Evolutionary conservation across 2,797 vertebrate genomes (phyloP), one percentile per base, ranked within the genome.

Genomic region (Danionella dracula): DNA sequence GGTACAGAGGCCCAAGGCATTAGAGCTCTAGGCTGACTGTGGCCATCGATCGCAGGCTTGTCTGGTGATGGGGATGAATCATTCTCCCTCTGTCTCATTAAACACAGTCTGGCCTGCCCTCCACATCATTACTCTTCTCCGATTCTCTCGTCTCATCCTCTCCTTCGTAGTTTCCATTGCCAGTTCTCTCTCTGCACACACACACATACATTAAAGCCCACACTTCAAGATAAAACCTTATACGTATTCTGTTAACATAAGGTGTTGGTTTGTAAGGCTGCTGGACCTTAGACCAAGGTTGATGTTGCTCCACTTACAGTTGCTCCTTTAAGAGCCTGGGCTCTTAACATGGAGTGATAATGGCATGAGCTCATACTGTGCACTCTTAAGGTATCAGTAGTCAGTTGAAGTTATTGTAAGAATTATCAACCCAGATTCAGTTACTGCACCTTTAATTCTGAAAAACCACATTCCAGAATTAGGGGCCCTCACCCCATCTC

Each of bases 1-100:
- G 45, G 69, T 79, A 76, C 41, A 73, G 72, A 64, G 62, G 41
- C 73, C 73, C 76, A 79, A 75, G 77, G 76, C 78, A 79, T 84
- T 61, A 72, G 74, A 58, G 79, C 77, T 78, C 75, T 80, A 76
- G 81, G 44, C 45, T 80, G 82, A 58, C 68, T 50, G 15, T 61
- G 58, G 66, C 62, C 68, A 70, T 74, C 72, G 67, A 74, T 70
- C 49, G 56, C 60, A 70, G 68, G 68, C 67, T 61, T 29, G 67
- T 64, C 72, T 56, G 64, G 63, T 75, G 70, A 78, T 75, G 64
- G 68, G 73, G 70, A 78, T 73, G 70, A 75, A 78, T 78, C 73
- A 75, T 70, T 75, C 67, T 71, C 60, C 60, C 60, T 49, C 70
- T 73, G 76, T 78, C 76, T 78, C 76, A 78, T 78, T 78, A 78